Evolutionary conservation across 2,888 invertebrate species (phyloP).

Genomic region (Drosophila affinis): DNA sequence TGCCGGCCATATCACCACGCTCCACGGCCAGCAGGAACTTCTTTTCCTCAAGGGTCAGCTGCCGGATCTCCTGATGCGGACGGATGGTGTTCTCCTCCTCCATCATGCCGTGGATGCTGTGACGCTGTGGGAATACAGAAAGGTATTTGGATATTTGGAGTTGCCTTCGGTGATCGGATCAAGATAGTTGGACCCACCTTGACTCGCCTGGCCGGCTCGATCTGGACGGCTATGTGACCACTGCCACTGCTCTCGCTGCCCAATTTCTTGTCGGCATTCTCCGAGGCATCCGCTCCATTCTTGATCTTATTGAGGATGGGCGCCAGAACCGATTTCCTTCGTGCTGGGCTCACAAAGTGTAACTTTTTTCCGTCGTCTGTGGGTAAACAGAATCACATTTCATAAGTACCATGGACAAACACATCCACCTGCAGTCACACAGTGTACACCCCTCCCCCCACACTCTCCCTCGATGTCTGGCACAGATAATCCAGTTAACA

Average conservation of each 20-base stretch:
- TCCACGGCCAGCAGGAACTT: conserved; percentile 97
- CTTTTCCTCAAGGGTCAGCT: conserved; percentile 90
- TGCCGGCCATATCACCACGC: conserved; percentile 97
- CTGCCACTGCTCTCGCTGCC: conserved; percentile 74
- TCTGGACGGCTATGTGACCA: conserved; percentile 81
- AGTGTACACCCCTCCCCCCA: neutral
- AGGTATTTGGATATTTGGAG: neutral
- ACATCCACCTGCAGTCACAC: neutral
- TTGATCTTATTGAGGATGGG: conserved; percentile 83
- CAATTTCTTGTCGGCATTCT: conserved; percentile 75
- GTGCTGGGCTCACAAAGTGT: conserved; percentile 82
- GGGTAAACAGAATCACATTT: neutral
- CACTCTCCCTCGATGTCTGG: conserved; percentile 14
- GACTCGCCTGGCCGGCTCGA: conserved; percentile 83
- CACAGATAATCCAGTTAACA: conserved; percentile 33
- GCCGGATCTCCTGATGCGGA: conserved; percentile 90
- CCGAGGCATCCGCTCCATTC: conserved; percentile 75
- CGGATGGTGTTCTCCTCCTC: conserved; percentile 95
- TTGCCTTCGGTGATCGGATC: too few species aligned
- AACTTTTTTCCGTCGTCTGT: conserved; percentile 84
- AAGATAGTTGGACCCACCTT: conserved; percentile 71
- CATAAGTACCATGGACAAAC: neutral
- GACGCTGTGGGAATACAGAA: conserved; percentile 70
- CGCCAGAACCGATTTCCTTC: conserved; percentile 82
- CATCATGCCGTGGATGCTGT: conserved; percentile 94